Evolutionary conservation across 2,113 vertebrate genomes (phyloP), one percentile per base, ranked within the genome.

Genomic region (Psophia crepitans): DNA sequence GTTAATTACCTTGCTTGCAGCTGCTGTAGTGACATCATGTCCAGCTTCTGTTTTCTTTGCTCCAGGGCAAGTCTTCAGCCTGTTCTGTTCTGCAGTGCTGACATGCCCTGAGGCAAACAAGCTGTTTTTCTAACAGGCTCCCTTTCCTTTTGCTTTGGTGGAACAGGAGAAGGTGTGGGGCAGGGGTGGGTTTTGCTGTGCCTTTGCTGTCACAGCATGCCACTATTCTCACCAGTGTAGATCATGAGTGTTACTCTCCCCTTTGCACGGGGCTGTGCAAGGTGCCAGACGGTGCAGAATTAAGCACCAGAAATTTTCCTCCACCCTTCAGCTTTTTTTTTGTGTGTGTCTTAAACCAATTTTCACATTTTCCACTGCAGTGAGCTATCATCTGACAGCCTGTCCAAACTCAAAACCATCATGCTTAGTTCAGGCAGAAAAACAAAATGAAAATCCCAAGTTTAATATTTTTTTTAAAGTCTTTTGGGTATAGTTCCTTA

Each of bases 301-400:
- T 23, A 68, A 96, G 63, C 87, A 85, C 63, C 57, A 86, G 88
- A 71, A 92, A 86, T 90, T 95, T 61, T 76, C 21, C 61, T 93
- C 87, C 48, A 44, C 91, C 89, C 77, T 91, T 87, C 58, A 65
- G 43, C 35, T 87, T 80, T 23, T 56, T 33, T 73, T 33, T 46
- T 37, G 8, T 71, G 14, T 68, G 44, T 51, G 27, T 58, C 84
- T 90, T 79, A 87, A 91, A 76, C 39, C 81, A 78, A 37, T 90
- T 93, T 91, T 89, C 82, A 64, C 70, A 77, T 97, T 96, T 96
- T 96, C 85, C 90, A 75, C 90, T 94, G 92, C 73, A 66, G 41
- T 63, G 83, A 93, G 76, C 68, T 80, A 43, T 95, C 92, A 74
- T 74, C 64, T 84, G 46, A 49, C 90, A 93, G 82, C 79, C 90